phyloP scores from a whole-genome alignment of 2,797 vertebrate species.

The Poeciliopsis paucimaculata region DNA sequence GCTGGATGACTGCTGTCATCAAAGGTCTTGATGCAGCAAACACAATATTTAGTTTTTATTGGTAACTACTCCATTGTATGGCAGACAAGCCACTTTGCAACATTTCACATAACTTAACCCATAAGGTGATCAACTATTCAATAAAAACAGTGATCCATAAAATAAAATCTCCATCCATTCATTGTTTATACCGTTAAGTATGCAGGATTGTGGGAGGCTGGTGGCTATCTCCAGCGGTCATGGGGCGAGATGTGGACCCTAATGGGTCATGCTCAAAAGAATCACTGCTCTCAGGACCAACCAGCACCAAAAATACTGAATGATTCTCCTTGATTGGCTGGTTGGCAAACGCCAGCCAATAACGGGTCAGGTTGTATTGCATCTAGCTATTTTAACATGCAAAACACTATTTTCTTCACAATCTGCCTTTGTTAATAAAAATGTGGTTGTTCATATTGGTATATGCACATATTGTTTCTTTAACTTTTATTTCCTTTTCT shows the following conservation, averaged over 20 bases:
- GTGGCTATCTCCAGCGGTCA: background rate
- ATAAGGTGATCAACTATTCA: background rate
- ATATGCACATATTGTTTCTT: background rate
- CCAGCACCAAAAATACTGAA: background rate
- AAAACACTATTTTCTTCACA: background rate
- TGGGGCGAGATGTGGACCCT: background rate
- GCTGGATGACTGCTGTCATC: background rate
- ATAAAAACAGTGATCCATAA: background rate
- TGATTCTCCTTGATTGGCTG: background rate
- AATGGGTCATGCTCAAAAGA: background rate
- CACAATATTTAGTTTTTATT: slow-evolving; percentile 3
- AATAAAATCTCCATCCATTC: background rate
- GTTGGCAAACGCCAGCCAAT: background rate
- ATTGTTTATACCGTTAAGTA: background rate
- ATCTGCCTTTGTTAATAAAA: background rate
- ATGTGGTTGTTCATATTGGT: background rate
- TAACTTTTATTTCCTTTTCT: background rate
- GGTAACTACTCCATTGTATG: background rate
- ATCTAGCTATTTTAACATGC: no score
- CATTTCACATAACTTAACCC: background rate
- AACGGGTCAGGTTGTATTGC: background rate
- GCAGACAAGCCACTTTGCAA: background rate
- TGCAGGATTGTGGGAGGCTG: background rate
- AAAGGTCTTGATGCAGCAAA: background rate
- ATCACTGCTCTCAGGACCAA: background rate